Evolutionary conservation across 2,888 invertebrate species (phyloP).

Genomic region (Ryuthela nishihirai): DNA sequence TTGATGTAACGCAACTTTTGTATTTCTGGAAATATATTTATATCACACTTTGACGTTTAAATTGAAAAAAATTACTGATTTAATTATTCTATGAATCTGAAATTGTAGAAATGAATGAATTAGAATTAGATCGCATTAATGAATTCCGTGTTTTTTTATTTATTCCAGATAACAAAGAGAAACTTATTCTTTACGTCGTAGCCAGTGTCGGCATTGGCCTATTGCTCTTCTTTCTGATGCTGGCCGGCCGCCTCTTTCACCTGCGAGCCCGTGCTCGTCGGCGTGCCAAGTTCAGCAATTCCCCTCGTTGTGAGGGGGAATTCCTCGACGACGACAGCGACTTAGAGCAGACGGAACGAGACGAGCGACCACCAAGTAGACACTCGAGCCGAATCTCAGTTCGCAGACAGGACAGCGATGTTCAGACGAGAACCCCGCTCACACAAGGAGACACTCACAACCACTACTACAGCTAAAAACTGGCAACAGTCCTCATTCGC

Average conservation of each 20-base stretch:
- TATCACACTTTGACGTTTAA: too few relatives aligned
- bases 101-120: too few relatives aligned
- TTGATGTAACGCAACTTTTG: too few relatives aligned
- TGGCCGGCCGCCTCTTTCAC: constrained; percentile 5
- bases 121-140: too few relatives aligned
- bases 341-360: constrained; percentile 16
- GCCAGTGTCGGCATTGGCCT: constrained; percentile 14
- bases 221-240: constrained; percentile 1
- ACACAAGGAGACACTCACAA: constrained; percentile 2
- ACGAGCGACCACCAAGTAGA: too few relatives aligned
- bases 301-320: constrained; percentile 7
- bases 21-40: too few relatives aligned
- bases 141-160: constrained; percentile 55
- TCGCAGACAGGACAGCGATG: constrained; percentile 20
- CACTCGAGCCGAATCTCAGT: too few relatives aligned
- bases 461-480: constrained; percentile 24
- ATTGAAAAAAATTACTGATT: too few relatives aligned
- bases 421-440: constrained; percentile 15
- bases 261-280: constrained; percentile 1
- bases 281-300: not conserved
- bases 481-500: not conserved
- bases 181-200: constrained; percentile 16
- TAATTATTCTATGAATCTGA: too few relatives aligned
- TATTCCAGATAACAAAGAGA: constrained; percentile 19
- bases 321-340: constrained; percentile 29